A percentile compares a stretch with the other conserved stretches of the same genome.
phyloP scores from a whole-genome alignment of 2,888 invertebrate species.

The Temnothorax rugatulus region DNA sequence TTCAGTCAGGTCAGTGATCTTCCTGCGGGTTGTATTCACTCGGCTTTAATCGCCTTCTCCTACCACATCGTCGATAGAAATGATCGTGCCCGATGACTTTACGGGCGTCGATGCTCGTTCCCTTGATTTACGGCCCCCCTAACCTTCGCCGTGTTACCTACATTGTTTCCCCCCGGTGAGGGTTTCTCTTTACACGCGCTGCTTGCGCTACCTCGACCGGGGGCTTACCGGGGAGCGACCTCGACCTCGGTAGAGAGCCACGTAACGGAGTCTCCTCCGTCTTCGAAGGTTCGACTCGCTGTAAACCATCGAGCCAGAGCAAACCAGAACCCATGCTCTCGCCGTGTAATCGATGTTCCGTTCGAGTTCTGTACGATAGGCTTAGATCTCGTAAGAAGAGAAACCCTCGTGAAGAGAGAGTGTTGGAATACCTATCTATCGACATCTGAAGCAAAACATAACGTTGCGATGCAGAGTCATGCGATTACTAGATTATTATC shows the following conservation, averaged over 20 bases:
- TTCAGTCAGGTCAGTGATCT: slow-evolving; percentile 56
- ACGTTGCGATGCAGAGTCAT: slow-evolving; percentile 15
- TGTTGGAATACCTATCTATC: slow-evolving; percentile 22
- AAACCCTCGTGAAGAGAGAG: neutral
- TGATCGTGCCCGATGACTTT: slow-evolving; percentile 83
- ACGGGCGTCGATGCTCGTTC: slow-evolving; percentile 84
- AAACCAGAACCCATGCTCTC: slow-evolving; percentile 49
- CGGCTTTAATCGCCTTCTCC: slow-evolving; percentile 74
- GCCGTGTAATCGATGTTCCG: slow-evolving; percentile 53
- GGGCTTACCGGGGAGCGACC: slow-evolving; percentile 55
- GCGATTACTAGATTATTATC: slow-evolving; percentile 38
- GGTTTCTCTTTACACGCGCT: slow-evolving; percentile 75
- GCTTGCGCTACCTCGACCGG: slow-evolving; percentile 60
- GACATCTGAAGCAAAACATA: slow-evolving; percentile 4
- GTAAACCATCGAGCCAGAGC: slow-evolving; percentile 42
- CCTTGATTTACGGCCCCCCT: slow-evolving; percentile 83
- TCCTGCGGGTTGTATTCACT: slow-evolving; percentile 56
- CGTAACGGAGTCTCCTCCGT: slow-evolving; percentile 57
- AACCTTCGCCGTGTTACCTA: slow-evolving; percentile 82
- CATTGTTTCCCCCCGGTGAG: slow-evolving; percentile 77
- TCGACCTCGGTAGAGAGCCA: slow-evolving; percentile 57
- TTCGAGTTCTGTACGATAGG: slow-evolving; percentile 12
- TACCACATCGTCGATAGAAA: slow-evolving; percentile 76
- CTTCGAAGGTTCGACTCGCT: slow-evolving; percentile 46
- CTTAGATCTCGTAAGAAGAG: slow-evolving; percentile 20